phyloP scores from a whole-genome alignment of 2,888 invertebrate species.

The Lumbricus terrestris region DNA sequence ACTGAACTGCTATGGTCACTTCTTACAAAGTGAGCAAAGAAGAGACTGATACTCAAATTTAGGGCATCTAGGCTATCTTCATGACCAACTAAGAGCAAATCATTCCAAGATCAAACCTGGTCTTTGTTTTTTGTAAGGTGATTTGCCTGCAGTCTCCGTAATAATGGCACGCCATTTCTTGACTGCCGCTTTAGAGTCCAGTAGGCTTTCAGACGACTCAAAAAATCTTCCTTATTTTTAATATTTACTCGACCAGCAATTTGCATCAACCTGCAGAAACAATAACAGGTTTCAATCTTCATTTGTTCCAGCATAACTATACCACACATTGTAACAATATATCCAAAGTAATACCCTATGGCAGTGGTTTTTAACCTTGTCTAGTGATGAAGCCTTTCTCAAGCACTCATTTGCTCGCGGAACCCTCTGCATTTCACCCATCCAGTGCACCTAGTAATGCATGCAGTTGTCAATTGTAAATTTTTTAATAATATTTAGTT shows the following conservation, averaged over 20 bases:
- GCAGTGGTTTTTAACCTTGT: no score
- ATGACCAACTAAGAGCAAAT: not conserved
- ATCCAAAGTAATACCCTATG: no score
- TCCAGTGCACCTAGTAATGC: no score
- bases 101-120: not conserved
- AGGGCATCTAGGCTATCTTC: not conserved
- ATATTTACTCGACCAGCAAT: conserved; percentile 75
- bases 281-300: not conserved
- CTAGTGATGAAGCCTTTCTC: no score
- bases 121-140: conserved; percentile 55
- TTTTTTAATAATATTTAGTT: no score
- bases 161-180: conserved; percentile 89
- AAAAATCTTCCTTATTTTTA: conserved; percentile 75
- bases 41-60: not conserved
- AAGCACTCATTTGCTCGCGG: no score
- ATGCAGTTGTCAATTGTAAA: no score
- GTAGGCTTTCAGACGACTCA: conserved; percentile 86
- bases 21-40: not conserved
- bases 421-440: no score
- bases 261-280: conserved; percentile 72
- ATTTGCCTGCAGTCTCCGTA: conserved; percentile 74
- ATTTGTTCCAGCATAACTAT: not conserved
- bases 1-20: not conserved
- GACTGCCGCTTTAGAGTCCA: conserved; percentile 95
- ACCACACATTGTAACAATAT: not conserved